These are phyloP conservation scores for Meganola albula DNA, from an alignment of 2,888 invertebrate genomes.

Conservation along the genomic window DNA sequence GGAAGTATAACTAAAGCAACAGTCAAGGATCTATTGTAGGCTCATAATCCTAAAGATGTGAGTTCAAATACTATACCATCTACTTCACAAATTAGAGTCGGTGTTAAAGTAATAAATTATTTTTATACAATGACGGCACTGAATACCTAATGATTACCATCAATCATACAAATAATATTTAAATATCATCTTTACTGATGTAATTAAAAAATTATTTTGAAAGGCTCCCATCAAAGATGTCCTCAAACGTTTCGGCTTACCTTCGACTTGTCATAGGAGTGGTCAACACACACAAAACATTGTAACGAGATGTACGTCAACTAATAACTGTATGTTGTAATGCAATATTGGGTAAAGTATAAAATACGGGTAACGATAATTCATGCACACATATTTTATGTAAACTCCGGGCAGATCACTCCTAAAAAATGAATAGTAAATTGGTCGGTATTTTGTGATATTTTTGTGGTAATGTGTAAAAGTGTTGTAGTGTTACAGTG, in stretches of 20 bases:
- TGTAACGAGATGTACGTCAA: constrained; percentile 50
- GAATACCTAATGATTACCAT: constrained; percentile 35
- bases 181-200: constrained; percentile 27
- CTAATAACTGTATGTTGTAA: constrained; percentile 54
- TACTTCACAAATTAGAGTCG: too few relatives aligned
- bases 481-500: constrained; percentile 26
- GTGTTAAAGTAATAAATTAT: too few relatives aligned
- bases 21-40: too few relatives aligned
- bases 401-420: constrained; percentile 37
- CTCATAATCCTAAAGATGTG: too few relatives aligned
- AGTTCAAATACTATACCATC: too few relatives aligned
- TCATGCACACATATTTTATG: constrained; percentile 47
- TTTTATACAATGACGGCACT: constrained; percentile 2
- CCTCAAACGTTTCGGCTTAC: constrained; percentile 50
- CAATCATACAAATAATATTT: constrained; percentile 36
- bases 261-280: constrained; percentile 48
- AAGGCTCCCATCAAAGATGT: constrained; percentile 45
- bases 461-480: constrained; percentile 13
- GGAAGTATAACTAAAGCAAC: too few relatives aligned
- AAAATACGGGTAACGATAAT: constrained; percentile 50
- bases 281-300: constrained; percentile 56
- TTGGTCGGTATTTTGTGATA: constrained; percentile 43
- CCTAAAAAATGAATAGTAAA: constrained; percentile 48
- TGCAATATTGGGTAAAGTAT: constrained; percentile 56
- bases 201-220: constrained; percentile 48